phyloP scores from a whole-genome alignment of 1,140 invertebrate species.

The Drosophila rhopaloa region DNA sequence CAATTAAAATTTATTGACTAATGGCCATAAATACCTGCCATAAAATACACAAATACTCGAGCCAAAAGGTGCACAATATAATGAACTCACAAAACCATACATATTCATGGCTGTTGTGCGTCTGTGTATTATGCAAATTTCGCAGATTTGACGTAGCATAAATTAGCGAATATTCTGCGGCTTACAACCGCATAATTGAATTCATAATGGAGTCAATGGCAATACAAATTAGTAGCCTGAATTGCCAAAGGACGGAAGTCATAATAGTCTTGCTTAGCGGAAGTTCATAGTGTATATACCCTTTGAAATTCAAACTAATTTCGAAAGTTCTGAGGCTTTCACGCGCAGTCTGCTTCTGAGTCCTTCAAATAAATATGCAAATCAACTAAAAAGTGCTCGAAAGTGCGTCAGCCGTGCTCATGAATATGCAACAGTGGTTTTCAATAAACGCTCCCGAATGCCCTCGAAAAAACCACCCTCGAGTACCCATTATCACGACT shows the following conservation, averaged over 20 bases:
- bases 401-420: slow-evolving; percentile 23
- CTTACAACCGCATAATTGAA: slow-evolving; percentile 58
- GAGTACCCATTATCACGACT: slow-evolving; percentile 10
- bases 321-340: slow-evolving; percentile 4
- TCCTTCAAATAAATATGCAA: slow-evolving; percentile 48
- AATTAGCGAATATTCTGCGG: slow-evolving; percentile 55
- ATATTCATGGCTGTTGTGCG: slow-evolving; percentile 35
- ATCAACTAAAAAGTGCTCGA: slow-evolving; percentile 37
- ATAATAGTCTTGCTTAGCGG: slow-evolving; percentile 30
- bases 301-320: slow-evolving; percentile 44
- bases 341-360: neutral
- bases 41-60: slow-evolving; percentile 12
- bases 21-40: slow-evolving; percentile 41
- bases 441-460: slow-evolving; percentile 41
- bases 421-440: slow-evolving; percentile 50
- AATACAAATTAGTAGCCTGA: slow-evolving; percentile 42
- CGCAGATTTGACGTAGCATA: slow-evolving; percentile 41
- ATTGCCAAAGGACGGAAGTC: slow-evolving; percentile 28
- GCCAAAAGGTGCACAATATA: slow-evolving; percentile 28
- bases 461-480: neutral
- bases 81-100: slow-evolving; percentile 22
- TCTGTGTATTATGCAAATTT: slow-evolving; percentile 53
- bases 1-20: slow-evolving; percentile 62
- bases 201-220: slow-evolving; percentile 63
- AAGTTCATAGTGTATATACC: slow-evolving; percentile 15